Evolutionary conservation across 2,888 invertebrate genomes (phyloP).

Genomic region (Druceiella hillmani): DNA sequence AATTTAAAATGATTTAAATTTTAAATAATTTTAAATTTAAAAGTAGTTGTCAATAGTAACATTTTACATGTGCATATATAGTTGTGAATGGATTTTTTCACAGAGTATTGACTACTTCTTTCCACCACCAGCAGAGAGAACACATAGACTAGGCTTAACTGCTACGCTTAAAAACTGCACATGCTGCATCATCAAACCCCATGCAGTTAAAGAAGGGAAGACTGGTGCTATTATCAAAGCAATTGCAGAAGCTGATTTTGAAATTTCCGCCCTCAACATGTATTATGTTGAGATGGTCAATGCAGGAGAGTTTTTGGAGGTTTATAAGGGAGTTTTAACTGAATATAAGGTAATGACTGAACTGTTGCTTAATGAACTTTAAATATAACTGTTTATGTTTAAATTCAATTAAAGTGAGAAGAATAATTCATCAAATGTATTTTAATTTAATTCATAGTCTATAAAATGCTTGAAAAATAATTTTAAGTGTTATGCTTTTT

Average conservation of each 20-base stretch:
- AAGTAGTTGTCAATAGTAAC: not conserved
- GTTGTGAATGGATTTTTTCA: conserved; percentile 25
- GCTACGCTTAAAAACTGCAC: conserved; percentile 63
- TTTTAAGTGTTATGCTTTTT: not conserved
- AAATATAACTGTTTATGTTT: conserved; percentile 1
- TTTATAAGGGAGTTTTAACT: conserved; percentile 83
- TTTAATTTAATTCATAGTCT: conserved; percentile 2
- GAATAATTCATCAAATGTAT: not conserved
- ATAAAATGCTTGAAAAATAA: conserved; percentile 7
- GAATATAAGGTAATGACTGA: conserved; percentile 71
- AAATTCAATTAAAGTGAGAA: not conserved
- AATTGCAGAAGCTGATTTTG: conserved; percentile 72
- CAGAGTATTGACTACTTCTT: conserved; percentile 63
- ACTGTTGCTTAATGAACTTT: too few relatives aligned
- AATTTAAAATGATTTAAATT: not conserved
- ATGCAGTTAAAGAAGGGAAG: conserved; percentile 72
- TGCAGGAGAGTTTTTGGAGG: conserved; percentile 88
- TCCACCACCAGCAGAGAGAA: conserved; percentile 36
- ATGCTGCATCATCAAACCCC: conserved; percentile 85
- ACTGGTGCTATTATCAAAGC: conserved; percentile 64
- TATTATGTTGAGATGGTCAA: conserved; percentile 72
- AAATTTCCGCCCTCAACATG: conserved; percentile 75
- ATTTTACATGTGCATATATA: not conserved
- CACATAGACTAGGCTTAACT: conserved; percentile 43
- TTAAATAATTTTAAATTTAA: not conserved